Percentiles rank a stretch among this genome's conserved stretches.
Conservation (phyloP, 2,888 invertebrate species). For the Tetheella fluctuosa region DNA sequence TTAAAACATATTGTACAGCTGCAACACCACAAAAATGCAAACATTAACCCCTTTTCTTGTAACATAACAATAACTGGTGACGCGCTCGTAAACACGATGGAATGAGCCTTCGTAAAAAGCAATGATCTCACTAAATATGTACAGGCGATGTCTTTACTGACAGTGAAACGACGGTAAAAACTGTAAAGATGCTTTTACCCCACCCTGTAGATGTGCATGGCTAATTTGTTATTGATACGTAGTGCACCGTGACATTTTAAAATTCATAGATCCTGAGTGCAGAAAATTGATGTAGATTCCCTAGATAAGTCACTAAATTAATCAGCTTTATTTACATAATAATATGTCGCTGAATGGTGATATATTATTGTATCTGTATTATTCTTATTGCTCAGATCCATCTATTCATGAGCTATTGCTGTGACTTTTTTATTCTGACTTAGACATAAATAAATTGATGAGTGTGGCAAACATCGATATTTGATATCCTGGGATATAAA, state of each 20-base stretch:
- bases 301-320: too few relatives aligned
- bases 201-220: conserved; percentile 41
- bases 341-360: too few relatives aligned
- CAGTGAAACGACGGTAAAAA: conserved; percentile 54
- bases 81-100: conserved; percentile 68
- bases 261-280: conserved; percentile 14
- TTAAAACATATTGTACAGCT: conserved; percentile 40
- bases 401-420: too few relatives aligned
- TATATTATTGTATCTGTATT: too few relatives aligned
- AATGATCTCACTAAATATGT: conserved; percentile 78
- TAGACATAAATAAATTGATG: too few relatives aligned
- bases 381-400: too few relatives aligned
- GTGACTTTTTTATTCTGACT: too few relatives aligned
- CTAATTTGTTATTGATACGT: conserved; percentile 62
- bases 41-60: conserved; percentile 70
- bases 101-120: conserved; percentile 75
- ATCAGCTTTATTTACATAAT: too few relatives aligned
- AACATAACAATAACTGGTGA: conserved; percentile 74
- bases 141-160: conserved; percentile 68
- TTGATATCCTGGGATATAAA: too few relatives aligned
- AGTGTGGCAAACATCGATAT: too few relatives aligned
- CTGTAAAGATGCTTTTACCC: conserved; percentile 54
- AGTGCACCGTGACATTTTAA: conserved; percentile 20
- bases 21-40: conserved; percentile 63
- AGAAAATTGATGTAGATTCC: too few relatives aligned